Base-by-base conservation (phyloP, 2,113 vertebrate species). In the Silurus glanis region DNA sequence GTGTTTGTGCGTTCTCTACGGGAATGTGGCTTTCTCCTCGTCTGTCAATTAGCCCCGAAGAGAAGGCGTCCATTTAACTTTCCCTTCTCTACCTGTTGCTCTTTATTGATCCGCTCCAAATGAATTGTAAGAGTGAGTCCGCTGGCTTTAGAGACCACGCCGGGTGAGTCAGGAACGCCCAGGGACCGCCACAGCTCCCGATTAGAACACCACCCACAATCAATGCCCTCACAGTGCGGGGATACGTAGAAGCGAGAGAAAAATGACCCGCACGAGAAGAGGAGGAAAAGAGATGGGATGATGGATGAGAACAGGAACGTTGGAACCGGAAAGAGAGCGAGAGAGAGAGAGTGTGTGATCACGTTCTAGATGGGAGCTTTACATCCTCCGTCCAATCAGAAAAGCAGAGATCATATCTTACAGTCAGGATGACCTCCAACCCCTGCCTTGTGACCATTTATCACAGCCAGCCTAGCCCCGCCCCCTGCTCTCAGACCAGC, bases 341-440 rank as follows among this genome's bases (percentile, higher is more conserved):
- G 37, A 37, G 37, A 37, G 37, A 2, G 37, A 37, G 37, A 37
- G 37, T 37, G 37, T 37, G 37, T 37, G 37, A 58, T 83, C 85
- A 86, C 83, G 69, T 23, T 62, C 76, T 66, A 80, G 55, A 55
- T 61, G 49, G 55, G 80, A 85, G 49, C 83, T 83, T 78, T 79
- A 80, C 64, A 83, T 83, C 45, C 16, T 58, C 66, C 47, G 13
- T 75, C 83, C 72, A 74, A 81, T 88, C 88, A 64, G 81, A 53
- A 67, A 21, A 69, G 17, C 4, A 56, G 23, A 3, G 64, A 91
- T 91, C 90, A 91, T 91, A 90, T 93, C 93, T 91, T 91, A 92
- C 94, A 94, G 94, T 92, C 94, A 91, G 78, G 82, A 91, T 90
- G 94, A 92, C 94, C 94, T 93, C 85, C 94, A 94, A 94, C 95